phyloP scores from a whole-genome alignment of 2,113 vertebrate genomes.

The Otocyon megalotis region DNA sequence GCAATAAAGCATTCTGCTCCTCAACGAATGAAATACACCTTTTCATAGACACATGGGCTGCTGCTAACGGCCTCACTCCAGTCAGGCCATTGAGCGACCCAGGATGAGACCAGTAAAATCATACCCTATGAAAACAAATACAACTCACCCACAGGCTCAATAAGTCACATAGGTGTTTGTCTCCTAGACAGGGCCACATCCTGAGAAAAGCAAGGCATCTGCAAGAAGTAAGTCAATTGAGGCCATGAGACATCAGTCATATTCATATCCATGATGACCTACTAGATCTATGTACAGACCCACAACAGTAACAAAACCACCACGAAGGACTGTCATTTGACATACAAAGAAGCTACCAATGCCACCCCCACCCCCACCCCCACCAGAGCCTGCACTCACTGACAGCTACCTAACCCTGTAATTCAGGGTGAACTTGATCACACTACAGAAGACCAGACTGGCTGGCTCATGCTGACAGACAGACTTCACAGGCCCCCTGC shows the following conservation, averaged over 20 bases:
- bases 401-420: neutral
- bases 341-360: neutral
- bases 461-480: neutral
- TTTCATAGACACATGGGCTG: neutral
- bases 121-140: neutral
- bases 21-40: neutral
- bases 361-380: too few species aligned
- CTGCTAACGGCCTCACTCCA: neutral
- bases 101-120: neutral
- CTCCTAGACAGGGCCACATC: neutral
- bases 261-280: neutral
- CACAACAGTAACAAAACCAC: neutral
- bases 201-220: conserved; percentile 3
- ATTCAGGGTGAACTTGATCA: neutral
- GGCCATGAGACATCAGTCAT: neutral
- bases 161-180: neutral
- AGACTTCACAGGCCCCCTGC: neutral
- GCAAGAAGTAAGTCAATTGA: neutral
- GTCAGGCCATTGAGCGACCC: neutral
- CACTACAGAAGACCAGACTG: neutral
- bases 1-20: neutral
- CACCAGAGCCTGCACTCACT: neutral
- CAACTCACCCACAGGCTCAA: neutral
- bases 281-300: neutral
- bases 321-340: neutral